Evolutionary conservation across 2,113 vertebrate species (phyloP).

Genomic region (Onychorhynchus coronatus): DNA sequence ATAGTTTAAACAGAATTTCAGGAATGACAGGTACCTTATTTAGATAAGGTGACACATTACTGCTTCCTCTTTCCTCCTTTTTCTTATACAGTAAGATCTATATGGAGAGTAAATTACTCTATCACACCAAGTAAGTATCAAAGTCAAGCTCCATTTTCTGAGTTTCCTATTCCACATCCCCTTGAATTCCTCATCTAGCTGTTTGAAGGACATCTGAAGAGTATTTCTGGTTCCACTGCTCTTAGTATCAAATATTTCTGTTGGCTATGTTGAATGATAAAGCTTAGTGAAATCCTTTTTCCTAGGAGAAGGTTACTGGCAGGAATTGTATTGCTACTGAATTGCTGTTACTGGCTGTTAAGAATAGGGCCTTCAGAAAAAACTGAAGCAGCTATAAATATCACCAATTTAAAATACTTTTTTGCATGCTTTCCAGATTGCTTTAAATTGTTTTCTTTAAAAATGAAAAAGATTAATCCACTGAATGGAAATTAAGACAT

Average conservation of each 20-base stretch:
- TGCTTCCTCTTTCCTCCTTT: constrained; percentile 52
- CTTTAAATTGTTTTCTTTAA: constrained; percentile 45
- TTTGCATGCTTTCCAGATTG: constrained; percentile 41
- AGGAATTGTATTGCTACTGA: constrained; percentile 56
- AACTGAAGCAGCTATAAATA: constrained; percentile 60
- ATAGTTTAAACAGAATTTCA: constrained; percentile 74
- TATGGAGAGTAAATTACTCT: constrained; percentile 73
- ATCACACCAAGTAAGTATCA: constrained; percentile 75
- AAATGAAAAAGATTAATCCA: neutral
- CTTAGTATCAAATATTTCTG: constrained; percentile 65
- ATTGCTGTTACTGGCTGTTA: constrained; percentile 61
- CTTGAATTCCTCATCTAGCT: constrained; percentile 69
- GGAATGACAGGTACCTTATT: constrained; percentile 77
- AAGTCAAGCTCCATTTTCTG: constrained; percentile 72
- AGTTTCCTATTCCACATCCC: constrained; percentile 64
- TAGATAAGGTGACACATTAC: constrained; percentile 77
- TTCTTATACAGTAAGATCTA: constrained; percentile 67
- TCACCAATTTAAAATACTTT: constrained; percentile 56
- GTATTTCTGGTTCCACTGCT: constrained; percentile 63
- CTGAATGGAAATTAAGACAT: neutral
- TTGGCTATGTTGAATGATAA: constrained; percentile 60
- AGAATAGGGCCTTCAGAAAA: constrained; percentile 53
- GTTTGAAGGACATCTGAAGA: constrained; percentile 75
- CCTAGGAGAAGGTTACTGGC: constrained; percentile 65
- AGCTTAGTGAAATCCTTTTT: constrained; percentile 70